A percentile compares a stretch with the other conserved stretches of the same genome.
Evolutionary conservation across 2,113 vertebrate species (phyloP).

Genomic region (Sialia sialis): DNA sequence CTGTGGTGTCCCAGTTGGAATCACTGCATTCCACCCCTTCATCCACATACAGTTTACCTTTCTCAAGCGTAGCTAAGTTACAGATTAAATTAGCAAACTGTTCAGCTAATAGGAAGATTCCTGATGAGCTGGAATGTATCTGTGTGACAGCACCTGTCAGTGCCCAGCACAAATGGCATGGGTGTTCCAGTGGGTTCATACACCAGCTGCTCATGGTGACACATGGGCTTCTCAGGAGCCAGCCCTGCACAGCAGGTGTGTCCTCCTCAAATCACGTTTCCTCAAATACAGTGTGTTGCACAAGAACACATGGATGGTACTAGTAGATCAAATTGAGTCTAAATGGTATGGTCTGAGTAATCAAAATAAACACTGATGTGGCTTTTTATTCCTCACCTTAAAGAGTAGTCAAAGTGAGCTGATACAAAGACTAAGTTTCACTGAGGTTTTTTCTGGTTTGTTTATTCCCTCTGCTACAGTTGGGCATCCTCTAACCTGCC

Average conservation of each 20-base stretch:
- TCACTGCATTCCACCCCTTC: neutral
- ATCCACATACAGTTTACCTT: neutral
- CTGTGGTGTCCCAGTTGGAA: neutral
- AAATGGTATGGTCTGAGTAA: neutral
- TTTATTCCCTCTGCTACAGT: neutral
- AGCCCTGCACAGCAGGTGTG: neutral
- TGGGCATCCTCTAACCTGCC: neutral
- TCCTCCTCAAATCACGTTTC: neutral
- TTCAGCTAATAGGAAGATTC: neutral
- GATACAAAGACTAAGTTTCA: neutral
- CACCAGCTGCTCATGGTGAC: neutral
- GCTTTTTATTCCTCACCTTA: neutral
- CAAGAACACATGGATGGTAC: neutral
- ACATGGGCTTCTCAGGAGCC: neutral
- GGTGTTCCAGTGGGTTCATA: rapidly evolving
- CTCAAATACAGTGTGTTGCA: neutral
- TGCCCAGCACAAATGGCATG: neutral
- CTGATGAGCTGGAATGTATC: neutral
- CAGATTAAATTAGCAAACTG: neutral
- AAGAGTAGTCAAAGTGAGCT: neutral
- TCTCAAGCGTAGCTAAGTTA: neutral
- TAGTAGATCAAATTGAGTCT: neutral
- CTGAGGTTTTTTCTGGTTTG: neutral
- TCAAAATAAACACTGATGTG: neutral
- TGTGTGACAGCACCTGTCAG: neutral